Conservation (phyloP, 2,113 vertebrate species). For the Origma solitaria region DNA sequence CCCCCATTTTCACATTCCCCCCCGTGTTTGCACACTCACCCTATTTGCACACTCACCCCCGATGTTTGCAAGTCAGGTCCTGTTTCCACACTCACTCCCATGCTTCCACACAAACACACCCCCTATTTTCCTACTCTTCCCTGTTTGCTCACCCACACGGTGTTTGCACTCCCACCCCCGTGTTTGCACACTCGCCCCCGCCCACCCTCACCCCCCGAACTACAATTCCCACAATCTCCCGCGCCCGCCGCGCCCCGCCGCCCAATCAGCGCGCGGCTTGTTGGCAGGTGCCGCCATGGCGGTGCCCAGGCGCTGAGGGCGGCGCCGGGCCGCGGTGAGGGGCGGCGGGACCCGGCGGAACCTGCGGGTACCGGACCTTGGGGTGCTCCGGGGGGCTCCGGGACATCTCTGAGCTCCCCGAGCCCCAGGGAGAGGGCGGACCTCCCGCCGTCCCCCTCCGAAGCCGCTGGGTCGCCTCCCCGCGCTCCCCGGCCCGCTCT, state of each 20-base stretch:
- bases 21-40: neutral
- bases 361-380: neutral
- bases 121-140: neutral
- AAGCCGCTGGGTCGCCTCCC: neutral
- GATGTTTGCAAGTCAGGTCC: neutral
- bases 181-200: neutral
- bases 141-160: neutral
- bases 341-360: neutral
- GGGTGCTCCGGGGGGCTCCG: neutral
- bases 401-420: neutral
- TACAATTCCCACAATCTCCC: slow-evolving; percentile 49
- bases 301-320: neutral
- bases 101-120: neutral
- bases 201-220: neutral
- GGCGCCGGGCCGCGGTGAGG: neutral
- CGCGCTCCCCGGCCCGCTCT: neutral
- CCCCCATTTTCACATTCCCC: neutral
- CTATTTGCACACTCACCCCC: neutral
- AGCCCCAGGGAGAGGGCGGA: too few relatives aligned
- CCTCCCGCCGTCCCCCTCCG: fast-evolving
- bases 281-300: slow-evolving; percentile 54
- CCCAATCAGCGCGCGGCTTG: slow-evolving; percentile 42
- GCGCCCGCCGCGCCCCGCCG: neutral
- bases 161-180: neutral
- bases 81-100: neutral